Base-by-base conservation (phyloP, 2,797 vertebrate species). In the Ataeniobius toweri region DNA sequence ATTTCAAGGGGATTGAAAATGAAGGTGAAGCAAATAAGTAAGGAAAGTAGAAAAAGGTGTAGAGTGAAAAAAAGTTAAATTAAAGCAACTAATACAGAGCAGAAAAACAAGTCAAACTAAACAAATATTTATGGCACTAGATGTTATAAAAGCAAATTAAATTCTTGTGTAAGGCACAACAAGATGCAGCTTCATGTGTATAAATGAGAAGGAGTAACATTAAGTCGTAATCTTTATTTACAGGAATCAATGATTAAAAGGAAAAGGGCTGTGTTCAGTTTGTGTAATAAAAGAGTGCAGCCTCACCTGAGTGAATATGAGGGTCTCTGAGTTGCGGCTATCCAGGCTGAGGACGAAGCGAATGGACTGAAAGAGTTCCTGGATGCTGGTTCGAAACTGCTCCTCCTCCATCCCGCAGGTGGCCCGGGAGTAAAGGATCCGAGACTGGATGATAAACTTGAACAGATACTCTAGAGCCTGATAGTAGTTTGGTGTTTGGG, bases 391-490 rank as follows among this genome's bases (percentile, higher is more conserved):
- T 68, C 97, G 95, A 84, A 99, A 99, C 89, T 97, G 97, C n/a
- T 99, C 98, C 89, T 99, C 98, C 88, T 99, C 98, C 97, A 98
- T 95, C 0, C 98, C 98, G 13, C 98, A 97, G 0, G 98, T 99
- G 85, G 98, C 98, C 82, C 98, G 95, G 13, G 98, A 98, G 94
- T 99, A 99, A 70, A 99, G 96, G 92, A 98, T 96, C 53, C 98
- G 96, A 12, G 98, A 99, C 94, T 99, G 98, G 72, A 99, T 95
- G 81, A 99, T 99, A 89, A 99, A 99, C 95, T 99, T 99, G 86
- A 99, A 99, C 86, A 99, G 96, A 85, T 99, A 99, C 92, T 99
- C 98, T 93, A 99, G 93, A 18, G 98, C 98, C 98, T 99, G 94
- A n/a, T 0, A 41, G 50, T 0, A 3, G 5, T 0, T 14, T 9